Percentiles rank a stretch among this genome's conserved stretches.
These are phyloP conservation scores for Ianthella basta DNA, from an alignment of 37 sponge, comb jelly and placozoan genomes.

Conservation along the genomic window DNA sequence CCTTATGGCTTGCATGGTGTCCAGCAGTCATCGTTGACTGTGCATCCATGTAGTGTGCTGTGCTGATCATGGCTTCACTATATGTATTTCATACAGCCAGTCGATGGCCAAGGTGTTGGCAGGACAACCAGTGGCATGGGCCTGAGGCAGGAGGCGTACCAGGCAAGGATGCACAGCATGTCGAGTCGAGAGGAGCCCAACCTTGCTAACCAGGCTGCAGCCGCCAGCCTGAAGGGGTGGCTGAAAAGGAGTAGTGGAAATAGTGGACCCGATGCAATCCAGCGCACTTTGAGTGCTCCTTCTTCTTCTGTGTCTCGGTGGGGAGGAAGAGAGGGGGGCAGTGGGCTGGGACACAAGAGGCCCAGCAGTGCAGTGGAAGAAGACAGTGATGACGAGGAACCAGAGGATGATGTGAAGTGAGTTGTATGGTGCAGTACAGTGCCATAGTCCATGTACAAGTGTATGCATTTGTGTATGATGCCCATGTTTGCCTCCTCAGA, in stretches of 20 bases:
- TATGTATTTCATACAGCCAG: not conserved
- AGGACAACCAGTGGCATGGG: not conserved
- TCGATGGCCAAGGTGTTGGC: not conserved
- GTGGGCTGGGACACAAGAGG: not conserved
- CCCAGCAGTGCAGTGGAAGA: not conserved
- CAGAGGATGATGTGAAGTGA: conserved; percentile 53
- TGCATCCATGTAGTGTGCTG: too few species aligned
- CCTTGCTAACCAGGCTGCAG: conserved; percentile 61
- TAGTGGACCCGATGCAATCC: not conserved
- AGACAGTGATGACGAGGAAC: conserved; percentile 47
- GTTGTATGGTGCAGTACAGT: not conserved
- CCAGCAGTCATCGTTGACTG: too few species aligned
- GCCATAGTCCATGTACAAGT: too few species aligned
- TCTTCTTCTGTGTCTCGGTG: not conserved
- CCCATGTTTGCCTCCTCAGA: conserved; percentile 39
- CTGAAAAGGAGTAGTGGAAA: conserved; percentile 31
- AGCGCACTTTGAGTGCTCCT: not conserved
- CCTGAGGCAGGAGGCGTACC: conserved; percentile 69
- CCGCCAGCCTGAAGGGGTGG: conserved; percentile 38
- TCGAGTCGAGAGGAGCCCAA: not conserved
- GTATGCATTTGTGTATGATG: not conserved
- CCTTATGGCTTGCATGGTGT: too few species aligned
- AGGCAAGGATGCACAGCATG: conserved; percentile 50
- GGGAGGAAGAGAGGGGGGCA: not conserved
- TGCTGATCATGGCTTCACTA: too few species aligned